Evolutionary conservation across 2,888 invertebrate genomes (phyloP), one percentile per base, ranked within the genome.

Genomic region (Camptogramma bilineatum): DNA sequence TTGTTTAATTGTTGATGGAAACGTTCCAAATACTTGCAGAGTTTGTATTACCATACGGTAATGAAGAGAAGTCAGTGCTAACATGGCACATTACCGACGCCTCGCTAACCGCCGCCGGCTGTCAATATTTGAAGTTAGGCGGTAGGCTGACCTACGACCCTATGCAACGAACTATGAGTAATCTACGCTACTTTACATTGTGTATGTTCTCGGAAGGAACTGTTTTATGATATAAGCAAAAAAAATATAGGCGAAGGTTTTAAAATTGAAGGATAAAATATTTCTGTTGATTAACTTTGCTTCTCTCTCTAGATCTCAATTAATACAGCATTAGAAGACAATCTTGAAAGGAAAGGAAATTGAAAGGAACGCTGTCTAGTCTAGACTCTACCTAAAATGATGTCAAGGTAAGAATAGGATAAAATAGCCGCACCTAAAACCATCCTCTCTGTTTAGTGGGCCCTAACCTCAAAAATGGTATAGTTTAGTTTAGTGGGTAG

Each of bases 51-150:
- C 77, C 80, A 74, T 76, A 74, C 85, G 83, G 90, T 91, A 91
- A 91, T 90, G 90, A 90, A 89, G 84, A 82, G 81, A 81, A 77
- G 73, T 68, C 70, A 70, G 79, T 89, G 91, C 83, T 91, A 91
- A 91, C 86, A 72, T 82, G 68, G 75, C 79, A 79, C 84, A 90
- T 93, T 93, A 92, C 91, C 90, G 80, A 66, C 61, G 70, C 70
- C 71, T 73, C 86, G 92, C 91, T 92, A 91, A 92, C 75, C 82
- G 78, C 78, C 81, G 77, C 87, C 82, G 82, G 76, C 83, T 84
- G 87, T 92, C 91, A 92, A 92, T 91, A 91, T 91, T 90, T 88
- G 83, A 79, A 78, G 79, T 77, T 65, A 63, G 57, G 56, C 56
- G 51, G 55, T 57, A 42, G 34, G 24, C 64, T 59, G 53, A 57